phyloP scores from a whole-genome alignment of 2,113 vertebrate genomes.

The Gallinago media region DNA sequence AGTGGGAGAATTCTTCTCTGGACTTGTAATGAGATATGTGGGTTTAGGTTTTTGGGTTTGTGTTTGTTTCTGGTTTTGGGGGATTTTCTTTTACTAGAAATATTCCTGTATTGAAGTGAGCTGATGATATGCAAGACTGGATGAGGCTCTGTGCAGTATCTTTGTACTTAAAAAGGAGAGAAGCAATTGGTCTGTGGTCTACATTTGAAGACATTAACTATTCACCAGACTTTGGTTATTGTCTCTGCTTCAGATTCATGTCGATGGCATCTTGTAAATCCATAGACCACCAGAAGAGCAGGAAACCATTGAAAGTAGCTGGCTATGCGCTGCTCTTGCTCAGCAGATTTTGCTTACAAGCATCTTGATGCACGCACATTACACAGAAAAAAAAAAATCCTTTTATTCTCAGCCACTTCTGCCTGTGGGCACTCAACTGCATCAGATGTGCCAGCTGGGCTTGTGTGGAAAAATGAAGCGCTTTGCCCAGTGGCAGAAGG shows the following conservation, averaged over 20 bases:
- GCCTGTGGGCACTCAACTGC: neutral
- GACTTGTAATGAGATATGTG: no score
- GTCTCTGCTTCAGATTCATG: neutral
- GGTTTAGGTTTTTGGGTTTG: neutral
- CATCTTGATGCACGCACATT: neutral
- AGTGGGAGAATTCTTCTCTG: no score
- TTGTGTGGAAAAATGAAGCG: neutral
- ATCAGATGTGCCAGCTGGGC: neutral
- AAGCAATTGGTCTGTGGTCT: neutral
- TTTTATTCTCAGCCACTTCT: neutral
- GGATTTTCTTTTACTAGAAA: neutral
- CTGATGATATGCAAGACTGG: neutral
- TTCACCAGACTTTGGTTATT: neutral
- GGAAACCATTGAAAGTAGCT: neutral
- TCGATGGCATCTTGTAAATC: neutral
- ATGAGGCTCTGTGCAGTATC: neutral
- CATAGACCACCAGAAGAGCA: slow-evolving; percentile 20
- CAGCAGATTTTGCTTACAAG: neutral
- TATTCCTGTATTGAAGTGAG: neutral
- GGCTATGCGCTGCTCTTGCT: neutral
- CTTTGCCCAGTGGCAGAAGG: neutral
- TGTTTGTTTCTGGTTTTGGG: neutral
- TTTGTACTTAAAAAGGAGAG: neutral
- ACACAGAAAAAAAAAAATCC: neutral
- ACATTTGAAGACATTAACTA: neutral